Percentiles rank a stretch among this genome's conserved stretches.
Evolutionary conservation across 2,797 vertebrate species (phyloP).

Genomic region (Eremophila alpestris): DNA sequence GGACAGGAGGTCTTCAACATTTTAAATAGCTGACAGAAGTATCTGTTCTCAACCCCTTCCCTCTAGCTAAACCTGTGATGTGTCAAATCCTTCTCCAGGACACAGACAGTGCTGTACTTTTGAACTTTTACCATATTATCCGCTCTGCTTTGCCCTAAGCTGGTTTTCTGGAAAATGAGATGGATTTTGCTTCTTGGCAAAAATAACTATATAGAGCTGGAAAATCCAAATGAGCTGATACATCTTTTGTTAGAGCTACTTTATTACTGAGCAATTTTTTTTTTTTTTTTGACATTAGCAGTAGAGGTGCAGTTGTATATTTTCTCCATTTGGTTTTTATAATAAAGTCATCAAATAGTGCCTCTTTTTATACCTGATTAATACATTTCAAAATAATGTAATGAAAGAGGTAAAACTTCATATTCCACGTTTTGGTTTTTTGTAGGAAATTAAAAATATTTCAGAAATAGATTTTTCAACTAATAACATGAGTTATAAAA

Average conservation of each 20-base stretch:
- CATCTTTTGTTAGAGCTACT: conserved; percentile 31
- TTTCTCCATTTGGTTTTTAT: conserved; percentile 26
- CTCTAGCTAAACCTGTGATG: conserved; percentile 49
- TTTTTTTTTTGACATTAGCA: neutral
- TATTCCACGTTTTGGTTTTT: conserved; percentile 44
- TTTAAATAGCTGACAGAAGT: conserved; percentile 63
- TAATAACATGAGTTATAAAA: conserved; percentile 68
- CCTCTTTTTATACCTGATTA: conserved; percentile 36
- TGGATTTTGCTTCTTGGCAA: conserved; percentile 45
- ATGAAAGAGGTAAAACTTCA: conserved; percentile 20
- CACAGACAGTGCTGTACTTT: conserved; percentile 3
- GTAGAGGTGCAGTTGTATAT: neutral
- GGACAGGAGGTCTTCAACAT: conserved; percentile 58
- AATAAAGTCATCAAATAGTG: conserved; percentile 8
- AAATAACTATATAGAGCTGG: neutral
- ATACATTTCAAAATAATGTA: conserved; percentile 24
- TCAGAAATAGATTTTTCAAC: conserved; percentile 71
- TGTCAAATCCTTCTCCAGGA: conserved; percentile 18
- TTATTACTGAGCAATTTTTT: neutral
- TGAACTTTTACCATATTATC: conserved; percentile 32
- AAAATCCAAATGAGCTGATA: conserved; percentile 30
- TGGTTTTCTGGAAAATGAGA: conserved; percentile 54
- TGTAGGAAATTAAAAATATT: conserved; percentile 68
- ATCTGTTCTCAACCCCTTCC: conserved; percentile 32
- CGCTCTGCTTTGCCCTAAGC: neutral